phyloP scores from a whole-genome alignment of 2,113 vertebrate genomes.

The Eudyptes chrysolophus region DNA sequence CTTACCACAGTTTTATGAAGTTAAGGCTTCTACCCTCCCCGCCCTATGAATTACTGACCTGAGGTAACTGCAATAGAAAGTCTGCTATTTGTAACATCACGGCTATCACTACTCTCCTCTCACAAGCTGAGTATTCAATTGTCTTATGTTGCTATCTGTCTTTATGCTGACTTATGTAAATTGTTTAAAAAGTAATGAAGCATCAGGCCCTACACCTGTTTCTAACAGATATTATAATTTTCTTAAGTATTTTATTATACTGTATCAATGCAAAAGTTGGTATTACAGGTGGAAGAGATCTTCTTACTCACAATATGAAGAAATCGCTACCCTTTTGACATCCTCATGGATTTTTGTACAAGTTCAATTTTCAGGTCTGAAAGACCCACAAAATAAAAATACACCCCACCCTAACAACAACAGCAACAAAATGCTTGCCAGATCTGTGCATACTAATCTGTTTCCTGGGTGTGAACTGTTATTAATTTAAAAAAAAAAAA shows the following conservation, averaged over 20 bases:
- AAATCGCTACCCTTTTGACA: background rate
- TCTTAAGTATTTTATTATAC: background rate
- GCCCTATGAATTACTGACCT: background rate
- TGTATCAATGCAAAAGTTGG: background rate
- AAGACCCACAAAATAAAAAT: background rate
- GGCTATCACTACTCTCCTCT: background rate
- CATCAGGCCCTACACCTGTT: background rate
- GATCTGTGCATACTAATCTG: background rate
- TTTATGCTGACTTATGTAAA: background rate
- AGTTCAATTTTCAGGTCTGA: background rate
- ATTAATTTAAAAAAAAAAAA: background rate
- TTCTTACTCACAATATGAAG: background rate
- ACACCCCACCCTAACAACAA: background rate
- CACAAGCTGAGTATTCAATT: background rate
- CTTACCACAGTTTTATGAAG: background rate
- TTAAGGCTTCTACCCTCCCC: background rate
- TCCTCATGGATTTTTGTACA: background rate
- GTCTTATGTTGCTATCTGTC: background rate
- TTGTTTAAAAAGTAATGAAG: background rate
- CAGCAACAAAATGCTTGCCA: background rate
- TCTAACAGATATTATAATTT: background rate
- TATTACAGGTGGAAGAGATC: background rate
- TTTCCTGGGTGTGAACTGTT: background rate
- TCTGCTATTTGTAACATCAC: background rate
- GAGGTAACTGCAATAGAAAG: background rate